Evolutionary conservation across 1,140 invertebrate species (phyloP), one percentile per base, ranked within the genome.

Genomic region (honey bee (Apis mellifera)): DNA sequence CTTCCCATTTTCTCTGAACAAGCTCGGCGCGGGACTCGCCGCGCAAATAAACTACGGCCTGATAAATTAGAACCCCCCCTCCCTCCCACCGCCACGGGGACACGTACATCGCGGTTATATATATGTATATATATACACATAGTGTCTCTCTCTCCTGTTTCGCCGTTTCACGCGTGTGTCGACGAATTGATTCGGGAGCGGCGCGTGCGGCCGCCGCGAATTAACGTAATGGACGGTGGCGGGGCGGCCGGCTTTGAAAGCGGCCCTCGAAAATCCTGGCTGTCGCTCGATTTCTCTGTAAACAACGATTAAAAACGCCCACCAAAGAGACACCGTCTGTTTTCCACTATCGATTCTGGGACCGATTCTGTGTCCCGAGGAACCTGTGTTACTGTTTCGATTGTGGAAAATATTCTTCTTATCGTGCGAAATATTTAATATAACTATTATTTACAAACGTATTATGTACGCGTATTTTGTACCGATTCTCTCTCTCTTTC

Each of bases 31-130:
- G 64, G 73, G 50, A 73, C 50, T 21, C 64, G 52, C 15, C 66
- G 71, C 82, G 86, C 84, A 87, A 88, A 88, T 88, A 87, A 88
- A 87, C 79, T 81, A 54, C 62, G 9, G 75, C 57, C 66, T 87
- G 86, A 88, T 87, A 87, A 87, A 88, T 88, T 87, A 75, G 78
- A 85, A 66, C 79, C 32, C 76, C 21, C 42, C 54, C n/a, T n/a
- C 73, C 50, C 9, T 62, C 32, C 15, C 12, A 4, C 19, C 60
- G 7, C 32, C 32, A 42, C 32, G 32, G 32, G 32, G 32, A 32
- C 5, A 42, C 5, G 5, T 42, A 42, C 32, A 7, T 42, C 32
- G 32, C 32, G 32, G 32, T 32, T 32, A 32, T 32, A 32, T 42
- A 42, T 5, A 32, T 32, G 3, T 4, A 32, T 32, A 4, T 42